Base-by-base conservation (phyloP, 2,888 invertebrate genomes). In the Macropis europaea region DNA sequence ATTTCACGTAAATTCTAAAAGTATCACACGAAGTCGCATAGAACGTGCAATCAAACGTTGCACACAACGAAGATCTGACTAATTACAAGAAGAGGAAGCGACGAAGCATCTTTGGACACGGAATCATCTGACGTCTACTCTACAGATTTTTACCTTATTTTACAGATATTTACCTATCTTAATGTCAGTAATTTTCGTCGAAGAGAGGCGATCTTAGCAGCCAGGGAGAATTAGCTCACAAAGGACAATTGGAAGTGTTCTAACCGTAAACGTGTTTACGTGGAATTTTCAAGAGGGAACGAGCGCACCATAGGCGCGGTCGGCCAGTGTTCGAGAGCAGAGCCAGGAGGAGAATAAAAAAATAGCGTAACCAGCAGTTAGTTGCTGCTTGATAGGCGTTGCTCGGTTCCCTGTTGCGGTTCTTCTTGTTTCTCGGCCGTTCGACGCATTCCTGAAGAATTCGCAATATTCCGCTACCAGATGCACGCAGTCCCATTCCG, bases 221-320 rank as follows among this genome's bases (percentile, higher is more conserved):
- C 36, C n/a, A n/a, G 7, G 5, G 63, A 26, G 17, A n/a, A 30
- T 60, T 28, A n/a, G 2, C 50, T 36, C 15, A 6, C 32, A 6
- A 3, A 32, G 36, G 26, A 40, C 45, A 50, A 50, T 67, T 38
- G 24, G 40, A 32, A 19, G 24, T 24, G 54, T 24, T 34, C 19
- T 32, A 64, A 54, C 36, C 28, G 59, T 63, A 54, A 63, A 59
- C 17, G 28, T 9, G 17, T 54, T 64, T 30, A 13, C 50, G 32
- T 19, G 66, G 73, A 64, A 64, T 76, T 73, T 69, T 56, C 63
- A 69, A 67, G 42, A 30, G 22, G 34, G 56, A 73, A 64, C 52
- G 62, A 48, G 70, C 68, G 59, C 54, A 48, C 52, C 24, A 57
- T 73, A 73, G 79, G 79, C 67, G 79, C 73, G 79, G 79, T 76